Base-by-base conservation (phyloP, 2,888 invertebrate genomes). In the Rhagonycha lutea region DNA sequence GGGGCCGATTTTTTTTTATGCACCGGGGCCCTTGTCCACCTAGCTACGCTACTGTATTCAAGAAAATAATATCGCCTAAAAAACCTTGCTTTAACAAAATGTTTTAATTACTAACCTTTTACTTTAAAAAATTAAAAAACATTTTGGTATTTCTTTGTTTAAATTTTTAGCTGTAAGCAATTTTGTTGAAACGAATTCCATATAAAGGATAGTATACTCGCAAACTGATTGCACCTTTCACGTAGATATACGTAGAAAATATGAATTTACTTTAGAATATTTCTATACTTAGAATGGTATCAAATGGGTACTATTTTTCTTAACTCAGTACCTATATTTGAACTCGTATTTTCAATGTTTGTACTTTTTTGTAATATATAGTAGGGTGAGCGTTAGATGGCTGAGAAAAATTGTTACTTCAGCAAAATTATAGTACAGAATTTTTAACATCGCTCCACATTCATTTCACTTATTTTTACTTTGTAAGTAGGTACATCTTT, bases 261-360 rank as follows among this genome's bases (percentile, higher is more conserved):
- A 47, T 47, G 47, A 47, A 47, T 47, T 47, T 47, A 47, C 47
- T 47, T 47, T 47, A n/a, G 47, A 47, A 47, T 47, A 47, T 47
- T 47, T 47, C 47, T 47, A 47, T 47, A 47, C 47, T 24, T 14
- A 72, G 61, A 72, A 68, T 72, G 67, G 68, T 60, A 68, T 61
- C 26, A 72, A 72, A 72, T 72, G 72, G 23, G 72, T 29, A 61
- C 68, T 61, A 72, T 72, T 72, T 72, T 67, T 68, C 68, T 68
- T 68, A 68, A 72, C 61, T 61, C 61, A 28, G 61, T 72, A 68
- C 68, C 47, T 47, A 47, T 47, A 47, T 47, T 68, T 61, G 72
- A 68, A 72, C 71, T 71, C 68, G 72, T 72, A 72, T 68, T 72
- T 68, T 47, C 72, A 72, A 61, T 68, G 67, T 72, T 72, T 72